phyloP scores from a whole-genome alignment of 2,113 vertebrate genomes.

The Hirundichthys speculiger region DNA sequence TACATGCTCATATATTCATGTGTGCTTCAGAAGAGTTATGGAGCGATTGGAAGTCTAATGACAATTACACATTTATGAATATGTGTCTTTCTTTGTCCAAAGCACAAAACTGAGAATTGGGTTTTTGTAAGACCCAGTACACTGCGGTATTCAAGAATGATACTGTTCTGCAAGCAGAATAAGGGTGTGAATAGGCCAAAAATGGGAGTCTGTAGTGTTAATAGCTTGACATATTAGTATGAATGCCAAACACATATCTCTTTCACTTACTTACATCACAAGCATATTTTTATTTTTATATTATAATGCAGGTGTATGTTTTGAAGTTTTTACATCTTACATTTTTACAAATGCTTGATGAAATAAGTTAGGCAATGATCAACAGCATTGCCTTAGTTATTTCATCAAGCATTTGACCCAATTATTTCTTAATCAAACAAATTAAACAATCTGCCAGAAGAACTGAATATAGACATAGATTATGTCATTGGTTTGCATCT shows the following conservation, averaged over 20 bases:
- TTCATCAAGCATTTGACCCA: background rate
- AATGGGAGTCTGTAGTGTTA: constrained; percentile 51
- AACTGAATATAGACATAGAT: background rate
- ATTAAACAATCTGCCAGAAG: background rate
- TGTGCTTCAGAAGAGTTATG: background rate
- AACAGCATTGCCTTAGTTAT: background rate
- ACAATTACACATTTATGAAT: background rate
- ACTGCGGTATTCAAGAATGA: constrained; percentile 11
- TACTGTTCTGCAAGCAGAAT: constrained; percentile 19
- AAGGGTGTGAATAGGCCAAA: constrained; percentile 43
- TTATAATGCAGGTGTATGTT: background rate
- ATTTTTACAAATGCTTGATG: too few relatives aligned
- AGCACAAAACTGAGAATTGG: constrained; percentile 1
- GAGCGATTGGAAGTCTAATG: background rate
- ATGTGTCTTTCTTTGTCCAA: background rate
- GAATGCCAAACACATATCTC: constrained; percentile 51
- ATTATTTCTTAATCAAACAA: background rate
- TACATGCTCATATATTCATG: background rate
- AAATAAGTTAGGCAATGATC: too few relatives aligned
- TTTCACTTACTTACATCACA: constrained; percentile 32
- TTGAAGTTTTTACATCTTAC: too few relatives aligned
- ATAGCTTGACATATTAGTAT: constrained; percentile 55
- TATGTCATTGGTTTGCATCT: background rate
- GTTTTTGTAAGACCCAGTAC: constrained; percentile 7
- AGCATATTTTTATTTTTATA: background rate